A percentile compares a stretch with the other conserved stretches of the same genome.
Conservation (phyloP, 92 coral and sea anemone genomes). For the Porites rus region DNA sequence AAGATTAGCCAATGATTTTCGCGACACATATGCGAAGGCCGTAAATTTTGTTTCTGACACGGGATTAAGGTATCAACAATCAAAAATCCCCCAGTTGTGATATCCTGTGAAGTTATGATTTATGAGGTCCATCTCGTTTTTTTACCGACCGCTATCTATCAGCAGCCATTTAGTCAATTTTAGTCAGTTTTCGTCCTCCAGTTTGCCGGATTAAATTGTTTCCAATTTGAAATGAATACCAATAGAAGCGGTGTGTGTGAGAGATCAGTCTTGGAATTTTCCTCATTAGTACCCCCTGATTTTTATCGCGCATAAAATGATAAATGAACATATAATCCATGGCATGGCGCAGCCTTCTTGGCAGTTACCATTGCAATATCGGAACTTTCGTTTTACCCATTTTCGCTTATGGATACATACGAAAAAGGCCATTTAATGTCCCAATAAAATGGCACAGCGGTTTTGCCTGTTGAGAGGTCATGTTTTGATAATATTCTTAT, state of each 20-base stretch:
- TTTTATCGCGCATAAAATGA: conserved; percentile 35
- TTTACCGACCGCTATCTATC: conserved; percentile 37
- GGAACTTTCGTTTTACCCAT: background rate
- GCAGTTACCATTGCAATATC: conserved; percentile 3
- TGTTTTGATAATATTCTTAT: background rate
- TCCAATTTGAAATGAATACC: conserved; percentile 48
- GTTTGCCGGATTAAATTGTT: conserved; percentile 56
- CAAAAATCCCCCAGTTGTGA: conserved; percentile 18
- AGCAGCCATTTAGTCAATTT: conserved; percentile 61
- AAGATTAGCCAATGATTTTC: conserved; percentile 3
- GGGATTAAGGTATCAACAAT: conserved; percentile 25
- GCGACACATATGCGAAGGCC: conserved; percentile 2
- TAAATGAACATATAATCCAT: conserved; percentile 24
- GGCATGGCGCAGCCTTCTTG: background rate
- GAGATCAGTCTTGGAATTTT: conserved; percentile 43
- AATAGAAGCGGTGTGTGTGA: conserved; percentile 43
- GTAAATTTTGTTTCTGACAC: conserved; percentile 27
- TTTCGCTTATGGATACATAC: background rate
- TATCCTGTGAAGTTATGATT: conserved; percentile 22
- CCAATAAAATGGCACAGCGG: background rate
- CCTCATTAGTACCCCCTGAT: conserved; percentile 26
- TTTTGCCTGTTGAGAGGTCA: background rate
- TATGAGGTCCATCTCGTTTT: conserved; percentile 1
- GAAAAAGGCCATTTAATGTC: background rate
- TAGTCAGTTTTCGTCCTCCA: conserved; percentile 19